Percentiles rank a stretch among this genome's conserved stretches.
Conservation (phyloP, 1,140 invertebrate species). For the Phenacoccus solenopsis region DNA sequence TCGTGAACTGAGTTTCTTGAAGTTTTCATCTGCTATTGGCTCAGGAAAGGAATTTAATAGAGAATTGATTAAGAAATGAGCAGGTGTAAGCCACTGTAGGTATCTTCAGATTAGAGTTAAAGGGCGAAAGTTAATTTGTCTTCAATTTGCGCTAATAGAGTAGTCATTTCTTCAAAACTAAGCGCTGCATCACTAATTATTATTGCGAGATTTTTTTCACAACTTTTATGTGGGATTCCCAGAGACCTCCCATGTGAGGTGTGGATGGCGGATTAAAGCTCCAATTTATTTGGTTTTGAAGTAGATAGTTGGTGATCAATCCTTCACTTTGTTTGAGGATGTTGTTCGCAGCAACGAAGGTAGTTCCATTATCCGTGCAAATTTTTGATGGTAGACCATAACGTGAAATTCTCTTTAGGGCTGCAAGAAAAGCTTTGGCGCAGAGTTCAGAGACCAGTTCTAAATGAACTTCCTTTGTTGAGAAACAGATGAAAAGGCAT, state of each 20-base stretch:
- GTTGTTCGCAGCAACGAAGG: slow-evolving; percentile 24
- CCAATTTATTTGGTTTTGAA: too few relatives aligned
- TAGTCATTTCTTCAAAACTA: slow-evolving; percentile 29
- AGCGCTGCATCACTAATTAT: slow-evolving; percentile 14
- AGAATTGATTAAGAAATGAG: slow-evolving; percentile 27
- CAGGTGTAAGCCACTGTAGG: slow-evolving; percentile 28
- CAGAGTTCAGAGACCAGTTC: slow-evolving; percentile 25
- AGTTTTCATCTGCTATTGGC: not conserved
- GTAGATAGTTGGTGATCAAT: too few relatives aligned
- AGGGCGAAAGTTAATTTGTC: slow-evolving; percentile 32
- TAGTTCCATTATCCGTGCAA: slow-evolving; percentile 21
- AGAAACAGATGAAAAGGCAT: slow-evolving; percentile 28
- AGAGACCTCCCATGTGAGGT: slow-evolving; percentile 28
- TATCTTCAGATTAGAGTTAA: slow-evolving; percentile 30
- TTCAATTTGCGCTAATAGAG: slow-evolving; percentile 29
- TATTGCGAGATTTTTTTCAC: not conserved
- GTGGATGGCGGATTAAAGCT: too few relatives aligned
- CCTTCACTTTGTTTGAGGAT: not conserved
- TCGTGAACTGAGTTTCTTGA: slow-evolving; percentile 21
- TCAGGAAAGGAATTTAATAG: slow-evolving; percentile 20
- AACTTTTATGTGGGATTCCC: slow-evolving; percentile 28
- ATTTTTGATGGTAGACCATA: slow-evolving; percentile 18
- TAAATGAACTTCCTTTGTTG: slow-evolving; percentile 28
- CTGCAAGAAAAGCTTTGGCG: slow-evolving; percentile 26
- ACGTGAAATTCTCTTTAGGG: slow-evolving; percentile 14